phyloP scores from a whole-genome alignment of 2,797 vertebrate species.

The Taenioides sp. region DNA sequence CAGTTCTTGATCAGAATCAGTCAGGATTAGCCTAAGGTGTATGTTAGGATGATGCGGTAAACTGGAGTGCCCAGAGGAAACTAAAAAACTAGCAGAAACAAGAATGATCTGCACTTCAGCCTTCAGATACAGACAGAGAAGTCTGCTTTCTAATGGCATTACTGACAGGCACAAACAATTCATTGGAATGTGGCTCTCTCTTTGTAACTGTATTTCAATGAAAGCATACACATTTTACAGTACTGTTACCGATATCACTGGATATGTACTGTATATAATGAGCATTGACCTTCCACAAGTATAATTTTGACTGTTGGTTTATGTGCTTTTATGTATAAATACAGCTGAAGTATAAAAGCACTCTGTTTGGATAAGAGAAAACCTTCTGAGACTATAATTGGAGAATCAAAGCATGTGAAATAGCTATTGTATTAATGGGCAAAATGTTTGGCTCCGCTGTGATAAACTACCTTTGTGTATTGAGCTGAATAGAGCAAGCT shows the following conservation, averaged over 20 bases:
- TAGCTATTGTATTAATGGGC: conserved; percentile 44
- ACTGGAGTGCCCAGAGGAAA: not conserved
- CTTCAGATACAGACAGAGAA: not conserved
- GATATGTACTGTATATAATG: not conserved
- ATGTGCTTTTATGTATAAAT: not conserved
- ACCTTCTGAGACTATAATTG: conserved; percentile 44
- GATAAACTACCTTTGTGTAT: conserved; percentile 56
- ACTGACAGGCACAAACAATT: not conserved
- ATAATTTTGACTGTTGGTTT: conserved; percentile 6
- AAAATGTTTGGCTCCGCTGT: conserved; percentile 29
- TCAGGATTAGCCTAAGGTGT: not conserved
- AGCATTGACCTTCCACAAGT: not conserved
- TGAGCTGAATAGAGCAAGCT: conserved; percentile 46
- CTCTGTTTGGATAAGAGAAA: conserved; percentile 13
- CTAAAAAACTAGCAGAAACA: not conserved
- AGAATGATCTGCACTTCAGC: not conserved
- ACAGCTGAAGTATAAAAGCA: not conserved
- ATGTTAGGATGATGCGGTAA: not conserved
- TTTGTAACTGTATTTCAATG: not conserved
- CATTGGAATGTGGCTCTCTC: not conserved
- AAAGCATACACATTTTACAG: not conserved
- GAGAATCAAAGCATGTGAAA: conserved; percentile 36
- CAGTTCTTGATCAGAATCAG: not conserved
- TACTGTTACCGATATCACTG: not conserved
- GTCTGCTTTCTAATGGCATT: not conserved